Percentiles rank a stretch among this genome's conserved stretches.
Conservation (phyloP, 2,113 vertebrate species). For the Semnornis frantzii region DNA sequence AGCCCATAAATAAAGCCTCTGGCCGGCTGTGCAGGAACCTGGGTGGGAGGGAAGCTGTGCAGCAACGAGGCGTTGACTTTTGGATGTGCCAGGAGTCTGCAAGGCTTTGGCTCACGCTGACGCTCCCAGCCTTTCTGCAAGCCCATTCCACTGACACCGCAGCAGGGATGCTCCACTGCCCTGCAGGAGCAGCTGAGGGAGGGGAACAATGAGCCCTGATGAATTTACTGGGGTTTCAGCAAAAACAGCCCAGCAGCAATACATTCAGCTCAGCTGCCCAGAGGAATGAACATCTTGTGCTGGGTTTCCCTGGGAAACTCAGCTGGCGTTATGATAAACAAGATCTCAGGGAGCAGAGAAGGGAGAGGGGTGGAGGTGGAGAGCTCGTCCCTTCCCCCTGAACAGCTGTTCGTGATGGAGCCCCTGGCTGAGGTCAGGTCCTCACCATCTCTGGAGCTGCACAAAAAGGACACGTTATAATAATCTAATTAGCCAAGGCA, state of each 20-base stretch:
- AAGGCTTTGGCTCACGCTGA: not conserved
- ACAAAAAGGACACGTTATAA: conserved; percentile 20
- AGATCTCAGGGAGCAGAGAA: not conserved
- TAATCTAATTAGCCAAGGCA: not conserved
- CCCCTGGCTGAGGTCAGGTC: not conserved
- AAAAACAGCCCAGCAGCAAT: rapidly evolving
- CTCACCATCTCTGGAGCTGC: not conserved
- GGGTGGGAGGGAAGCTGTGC: not conserved
- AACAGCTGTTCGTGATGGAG: not conserved
- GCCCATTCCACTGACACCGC: not conserved
- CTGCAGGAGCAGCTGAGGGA: not conserved
- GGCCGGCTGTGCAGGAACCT: not conserved
- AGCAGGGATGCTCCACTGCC: rapidly evolving
- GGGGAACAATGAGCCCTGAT: not conserved
- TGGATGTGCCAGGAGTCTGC: not conserved
- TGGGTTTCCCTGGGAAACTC: conserved; percentile 46
- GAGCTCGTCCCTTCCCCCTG: not conserved
- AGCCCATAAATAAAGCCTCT: conserved; percentile 56
- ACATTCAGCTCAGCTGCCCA: not conserved
- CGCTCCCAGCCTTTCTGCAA: not conserved
- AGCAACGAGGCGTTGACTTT: not conserved
- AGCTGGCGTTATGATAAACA: conserved; percentile 4
- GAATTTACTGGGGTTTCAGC: not conserved
- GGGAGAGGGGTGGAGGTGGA: not conserved
- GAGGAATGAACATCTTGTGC: not conserved